Base-by-base conservation (phyloP, 1,140 invertebrate species). In the Cherax destructor region DNA sequence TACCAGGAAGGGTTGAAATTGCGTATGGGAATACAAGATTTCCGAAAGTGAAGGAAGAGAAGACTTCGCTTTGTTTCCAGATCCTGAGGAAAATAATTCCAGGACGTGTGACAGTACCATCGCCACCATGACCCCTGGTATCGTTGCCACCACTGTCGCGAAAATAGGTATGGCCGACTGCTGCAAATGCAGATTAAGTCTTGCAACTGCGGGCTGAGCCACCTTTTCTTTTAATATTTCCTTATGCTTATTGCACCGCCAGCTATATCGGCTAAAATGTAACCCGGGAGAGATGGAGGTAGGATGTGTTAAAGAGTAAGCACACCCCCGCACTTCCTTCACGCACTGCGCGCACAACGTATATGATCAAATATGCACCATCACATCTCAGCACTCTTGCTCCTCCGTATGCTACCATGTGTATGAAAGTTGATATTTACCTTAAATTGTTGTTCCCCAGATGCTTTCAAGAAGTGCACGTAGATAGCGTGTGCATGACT, bases 51-150 rank as follows among this genome's bases (percentile, higher is more conserved):
- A 16, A 11, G 49, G 59, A 3, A 83, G 81, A 30, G 24, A n/a
- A 30, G 18, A 18, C 21, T 47, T 83, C 41, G 61, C 30, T 83
- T 5, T 69, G 24, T 74, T 83, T 69, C 24, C 61, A 69, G 81
- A 65, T 59, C 49, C 59, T 47, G 41, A n/a, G 24, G 59, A 21
- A 83, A n/a, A 9, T 7, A 5, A 9, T 30, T 30, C n/a, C 69
- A 0, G 69, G 69, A 5, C 7, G 69, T 30, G 69, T 30, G 24
- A 11, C 16, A 30, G 69, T 24, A 30, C 11, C 24, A 6, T 30
- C 69, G 59, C 13, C 81, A 30, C n/a, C 81, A 83, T 83, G 81
- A 83, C 81, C 21, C 61, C 81, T 65, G 81, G 81, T 11, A 49
- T 83, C 81, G 81, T 83, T 49, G 81, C 61, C 61, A 21, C 81